phyloP scores from a whole-genome alignment of 2,888 invertebrate species.

The Agonopterix arenella region DNA sequence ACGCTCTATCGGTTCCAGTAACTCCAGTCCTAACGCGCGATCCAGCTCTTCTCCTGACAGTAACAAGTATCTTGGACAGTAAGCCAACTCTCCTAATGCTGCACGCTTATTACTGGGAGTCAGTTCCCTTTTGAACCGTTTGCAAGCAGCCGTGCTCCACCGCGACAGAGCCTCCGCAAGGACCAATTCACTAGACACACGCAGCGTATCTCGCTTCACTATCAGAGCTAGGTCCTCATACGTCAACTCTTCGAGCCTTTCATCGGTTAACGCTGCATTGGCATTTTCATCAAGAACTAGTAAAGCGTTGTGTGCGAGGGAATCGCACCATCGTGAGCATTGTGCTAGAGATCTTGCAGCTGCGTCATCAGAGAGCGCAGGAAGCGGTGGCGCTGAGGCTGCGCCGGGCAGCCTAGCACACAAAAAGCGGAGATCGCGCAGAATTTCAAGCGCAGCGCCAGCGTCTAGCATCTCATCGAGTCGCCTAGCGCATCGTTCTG shows the following conservation, averaged over 20 bases:
- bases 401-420: slow-evolving; percentile 62
- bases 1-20: slow-evolving; percentile 66
- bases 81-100: slow-evolving; percentile 71
- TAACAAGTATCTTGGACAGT: slow-evolving; percentile 80
- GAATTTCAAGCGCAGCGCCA: slow-evolving; percentile 80
- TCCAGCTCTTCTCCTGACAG: slow-evolving; percentile 81
- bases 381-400: slow-evolving; percentile 69
- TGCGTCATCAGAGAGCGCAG: slow-evolving; percentile 52
- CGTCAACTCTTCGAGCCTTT: slow-evolving; percentile 75
- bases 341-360: slow-evolving; percentile 58
- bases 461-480: slow-evolving; percentile 80
- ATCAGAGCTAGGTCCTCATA: slow-evolving; percentile 80
- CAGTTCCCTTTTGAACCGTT: slow-evolving; percentile 58
- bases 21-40: slow-evolving; percentile 65
- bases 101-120: slow-evolving; percentile 62
- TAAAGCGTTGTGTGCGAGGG: slow-evolving; percentile 81
- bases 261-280: slow-evolving; percentile 54
- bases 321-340: slow-evolving; percentile 74
- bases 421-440: slow-evolving; percentile 73
- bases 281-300: slow-evolving; percentile 66
- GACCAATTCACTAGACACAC: slow-evolving; percentile 78
- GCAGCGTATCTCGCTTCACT: slow-evolving; percentile 81
- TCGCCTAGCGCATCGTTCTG: slow-evolving; percentile 80
- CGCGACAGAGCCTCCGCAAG: slow-evolving; percentile 79
- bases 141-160: slow-evolving; percentile 67